phyloP scores from a whole-genome alignment of 2,888 invertebrate species.

The Patella ulyssiponensis region DNA sequence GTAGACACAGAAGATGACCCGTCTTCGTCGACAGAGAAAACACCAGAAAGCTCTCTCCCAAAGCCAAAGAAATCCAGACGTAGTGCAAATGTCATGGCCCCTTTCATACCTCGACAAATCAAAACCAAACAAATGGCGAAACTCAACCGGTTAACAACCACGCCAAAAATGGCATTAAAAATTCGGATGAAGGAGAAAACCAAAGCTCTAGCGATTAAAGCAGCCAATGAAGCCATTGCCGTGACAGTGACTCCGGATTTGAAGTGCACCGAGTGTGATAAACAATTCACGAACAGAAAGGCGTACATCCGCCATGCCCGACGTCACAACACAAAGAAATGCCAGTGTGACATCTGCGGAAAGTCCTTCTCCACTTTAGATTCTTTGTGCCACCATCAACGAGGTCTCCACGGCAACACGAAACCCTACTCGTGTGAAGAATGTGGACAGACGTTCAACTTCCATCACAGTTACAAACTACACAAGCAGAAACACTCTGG shows the following conservation, averaged over 20 bases:
- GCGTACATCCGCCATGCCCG: slow-evolving; percentile 25
- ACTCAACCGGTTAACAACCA: neutral
- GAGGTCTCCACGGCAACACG: slow-evolving; percentile 56
- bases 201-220: neutral
- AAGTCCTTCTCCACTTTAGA: slow-evolving; percentile 58
- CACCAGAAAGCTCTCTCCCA: neutral
- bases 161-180: neutral
- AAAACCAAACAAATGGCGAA: neutral
- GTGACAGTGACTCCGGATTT: neutral
- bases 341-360: slow-evolving; percentile 60
- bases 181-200: slow-evolving; percentile 2
- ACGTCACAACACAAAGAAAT: slow-evolving; percentile 30
- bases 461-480: slow-evolving; percentile 63
- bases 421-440: slow-evolving; percentile 61
- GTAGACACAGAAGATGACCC: neutral
- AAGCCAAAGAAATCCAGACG: neutral
- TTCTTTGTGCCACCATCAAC: slow-evolving; percentile 61
- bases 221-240: neutral
- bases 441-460: slow-evolving; percentile 61
- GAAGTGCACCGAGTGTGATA: slow-evolving; percentile 18
- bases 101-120: neutral
- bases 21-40: too few relatives aligned
- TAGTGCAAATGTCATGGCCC: neutral
- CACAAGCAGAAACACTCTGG: slow-evolving; percentile 63
- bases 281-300: slow-evolving; percentile 19